phyloP scores from a whole-genome alignment of 2,797 vertebrate genomes.

The Tenualosa thibaudeaui region DNA sequence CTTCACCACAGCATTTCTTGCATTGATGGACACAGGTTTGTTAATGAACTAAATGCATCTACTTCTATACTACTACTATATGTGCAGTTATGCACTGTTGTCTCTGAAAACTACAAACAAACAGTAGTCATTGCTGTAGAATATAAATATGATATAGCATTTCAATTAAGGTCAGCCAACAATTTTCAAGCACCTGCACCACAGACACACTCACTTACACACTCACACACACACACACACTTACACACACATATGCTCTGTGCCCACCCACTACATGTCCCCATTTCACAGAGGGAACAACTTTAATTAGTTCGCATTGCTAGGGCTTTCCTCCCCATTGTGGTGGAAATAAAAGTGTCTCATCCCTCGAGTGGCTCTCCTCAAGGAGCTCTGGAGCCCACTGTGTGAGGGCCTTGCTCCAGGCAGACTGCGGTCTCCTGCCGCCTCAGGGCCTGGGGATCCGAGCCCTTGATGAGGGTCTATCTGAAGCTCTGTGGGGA shows the following conservation, averaged over 20 bases:
- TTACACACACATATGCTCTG: neutral
- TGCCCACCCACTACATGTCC: neutral
- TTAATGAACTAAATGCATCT: neutral
- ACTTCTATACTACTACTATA: no score
- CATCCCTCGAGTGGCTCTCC: neutral
- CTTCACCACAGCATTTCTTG: neutral
- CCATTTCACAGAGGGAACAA: neutral
- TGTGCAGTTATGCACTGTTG: neutral
- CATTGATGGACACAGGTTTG: neutral
- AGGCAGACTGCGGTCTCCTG: conserved; percentile 36
- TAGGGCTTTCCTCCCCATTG: neutral
- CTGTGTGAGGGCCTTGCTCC: conserved; percentile 36
- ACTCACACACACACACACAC: neutral
- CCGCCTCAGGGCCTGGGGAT: neutral
- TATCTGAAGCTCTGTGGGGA: conserved; percentile 36
- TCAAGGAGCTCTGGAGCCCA: neutral
- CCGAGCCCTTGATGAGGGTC: neutral
- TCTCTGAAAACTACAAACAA: neutral
- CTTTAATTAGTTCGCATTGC: conserved; percentile 14
- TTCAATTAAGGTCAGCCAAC: neutral
- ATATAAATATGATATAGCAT: neutral
- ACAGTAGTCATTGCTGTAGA: neutral
- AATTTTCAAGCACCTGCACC: neutral
- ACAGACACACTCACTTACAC: no score
- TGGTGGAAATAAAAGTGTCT: conserved; percentile 15